Base-by-base conservation (phyloP, 2,888 invertebrate genomes). In the Lomographa bimaculata region DNA sequence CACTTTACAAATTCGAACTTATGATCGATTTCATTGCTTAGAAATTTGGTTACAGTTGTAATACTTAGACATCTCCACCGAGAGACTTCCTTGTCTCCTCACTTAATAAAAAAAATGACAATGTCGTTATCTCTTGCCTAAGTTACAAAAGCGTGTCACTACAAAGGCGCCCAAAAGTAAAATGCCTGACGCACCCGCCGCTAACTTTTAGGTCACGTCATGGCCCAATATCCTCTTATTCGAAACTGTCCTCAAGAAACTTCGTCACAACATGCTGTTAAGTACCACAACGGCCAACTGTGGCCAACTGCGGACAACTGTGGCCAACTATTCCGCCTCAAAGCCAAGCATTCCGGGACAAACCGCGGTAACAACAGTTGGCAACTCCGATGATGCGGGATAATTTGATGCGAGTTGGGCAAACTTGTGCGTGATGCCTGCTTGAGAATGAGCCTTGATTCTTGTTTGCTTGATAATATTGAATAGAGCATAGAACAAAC, bases 281-380 rank as follows among this genome's bases (percentile, higher is more conserved):
- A 33, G 9, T 25, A 23, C 11, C 29, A 7, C 12, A 34, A 33
- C 33, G 18, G 18, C 9, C n/a, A n/a, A 16, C n/a, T 6, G 3
- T 5, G n/a, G 14, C 23, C n/a, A 41, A 41, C 34, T 34, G 28
- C 20, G 28, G 10, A 7, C 27, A 40, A 40, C 39, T 40, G 27
- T 16, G 12, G 29, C 18, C 40, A 34, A 41, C 24, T 34, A 34
- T 19, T 19, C 7, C 11, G 20, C 28, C 35, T 11, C 29, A 30
- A 30, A 30, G 29, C 35, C 29, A 25, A 33, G 24, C 9, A 20
- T 16, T 23, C 34, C 10, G 34, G 14, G 24, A 24, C 29, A 23
- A 25, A 24, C 28, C 29, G 41, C 34, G 34, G 34, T 40, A 41
- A 41, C 40, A 33, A 29, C 19, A 35, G 10, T 41, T 25, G 4